Evolutionary conservation across 2,113 vertebrate species (phyloP), one percentile per base, ranked within the genome.

Genomic region (Cololabis saira): DNA sequence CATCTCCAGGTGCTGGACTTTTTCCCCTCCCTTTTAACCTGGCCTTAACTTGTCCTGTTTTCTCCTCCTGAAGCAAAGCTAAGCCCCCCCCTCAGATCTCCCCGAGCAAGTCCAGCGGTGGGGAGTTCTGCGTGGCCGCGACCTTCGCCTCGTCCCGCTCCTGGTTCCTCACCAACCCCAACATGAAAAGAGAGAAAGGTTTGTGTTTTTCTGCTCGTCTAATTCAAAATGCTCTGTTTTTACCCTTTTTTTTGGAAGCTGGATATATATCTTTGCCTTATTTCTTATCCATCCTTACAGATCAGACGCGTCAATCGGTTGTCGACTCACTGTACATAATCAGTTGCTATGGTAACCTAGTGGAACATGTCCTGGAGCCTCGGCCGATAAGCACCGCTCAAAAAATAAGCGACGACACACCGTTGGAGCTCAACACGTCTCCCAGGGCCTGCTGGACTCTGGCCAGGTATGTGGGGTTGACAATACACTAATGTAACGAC

Each of bases 131-230:
- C 14, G 96, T 99, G 0, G 96, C 98, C 5, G 95, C 96, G 19
- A 71, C 95, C 65, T 99, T 98, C 50, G 96, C 96, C 24, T 95
- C 95, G 0, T 97, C 97, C 0, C 93, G 95, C 74, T 98, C 97
- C 0, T 99, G 98, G 98, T 97, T 98, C 93, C 92, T 97, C 77
- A 97, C 94, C 80, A 98, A 96, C 65, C 95, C 96, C 2, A 95
- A 93, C 82, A 93, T 97, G 75, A 99, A 99, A 85, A 92, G 96
- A 86, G 97, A 99, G 75, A 99, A 99, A 96, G 98, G 98, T 98
- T 58, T 62, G 94, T 27, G 3, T 17, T 21, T 15, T 5, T 18
- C 3, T 48, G 0, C 24, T 68, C n/a, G n/a, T n/a, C n/a, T n/a
- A n/a, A n/a, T n/a, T n/a, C n/a, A n/a, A n/a, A n/a, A n/a, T n/a